Percentiles rank a stretch among this genome's conserved stretches.
These are phyloP conservation scores for Drosophila lacicola DNA, from an alignment of 2,888 invertebrate species.

Conservation along the genomic window DNA sequence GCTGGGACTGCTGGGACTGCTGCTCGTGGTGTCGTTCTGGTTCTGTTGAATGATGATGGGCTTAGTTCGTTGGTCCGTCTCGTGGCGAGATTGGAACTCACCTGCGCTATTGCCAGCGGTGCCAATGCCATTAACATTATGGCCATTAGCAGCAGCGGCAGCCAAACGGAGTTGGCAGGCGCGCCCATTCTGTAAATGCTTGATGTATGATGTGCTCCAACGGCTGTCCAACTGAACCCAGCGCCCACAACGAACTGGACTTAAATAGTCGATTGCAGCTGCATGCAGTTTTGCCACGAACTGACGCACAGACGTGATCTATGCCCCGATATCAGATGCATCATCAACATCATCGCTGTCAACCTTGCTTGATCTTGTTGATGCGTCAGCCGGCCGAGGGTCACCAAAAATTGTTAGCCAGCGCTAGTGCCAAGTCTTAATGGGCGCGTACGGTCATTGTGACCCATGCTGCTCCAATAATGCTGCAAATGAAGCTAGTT, in stretches of 20 bases:
- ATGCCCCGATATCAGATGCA: conserved; percentile 57
- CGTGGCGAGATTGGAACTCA: conserved; percentile 27
- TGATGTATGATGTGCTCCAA: conserved; percentile 21
- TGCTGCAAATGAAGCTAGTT: neutral
- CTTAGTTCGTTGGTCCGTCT: neutral
- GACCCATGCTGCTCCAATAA: neutral
- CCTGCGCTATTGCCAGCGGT: conserved; percentile 34
- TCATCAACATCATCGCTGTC: conserved; percentile 38
- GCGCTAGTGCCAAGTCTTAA: conserved; percentile 16
- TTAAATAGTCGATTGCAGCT: conserved; percentile 45
- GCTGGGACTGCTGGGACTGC: conserved; percentile 12
- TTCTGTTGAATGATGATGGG: neutral
- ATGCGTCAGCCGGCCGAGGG: conserved; percentile 54
- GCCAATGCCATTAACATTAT: conserved; percentile 17
- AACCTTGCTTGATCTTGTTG: conserved; percentile 43
- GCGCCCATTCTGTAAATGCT: conserved; percentile 38
- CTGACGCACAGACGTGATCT: conserved; percentile 61
- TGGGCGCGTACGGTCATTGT: conserved; percentile 21
- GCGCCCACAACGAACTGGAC: conserved; percentile 34
- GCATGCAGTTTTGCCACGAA: conserved; percentile 24
- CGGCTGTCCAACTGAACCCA: conserved; percentile 48
- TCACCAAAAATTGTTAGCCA: conserved; percentile 20
- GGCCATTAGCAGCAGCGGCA: conserved; percentile 44
- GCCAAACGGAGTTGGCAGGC: conserved; percentile 47
- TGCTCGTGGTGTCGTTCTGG: conserved; percentile 22